These are phyloP conservation scores for Ashinkailepas kermadecensis DNA, from an alignment of 2,888 invertebrate species.

Conservation along the genomic window DNA sequence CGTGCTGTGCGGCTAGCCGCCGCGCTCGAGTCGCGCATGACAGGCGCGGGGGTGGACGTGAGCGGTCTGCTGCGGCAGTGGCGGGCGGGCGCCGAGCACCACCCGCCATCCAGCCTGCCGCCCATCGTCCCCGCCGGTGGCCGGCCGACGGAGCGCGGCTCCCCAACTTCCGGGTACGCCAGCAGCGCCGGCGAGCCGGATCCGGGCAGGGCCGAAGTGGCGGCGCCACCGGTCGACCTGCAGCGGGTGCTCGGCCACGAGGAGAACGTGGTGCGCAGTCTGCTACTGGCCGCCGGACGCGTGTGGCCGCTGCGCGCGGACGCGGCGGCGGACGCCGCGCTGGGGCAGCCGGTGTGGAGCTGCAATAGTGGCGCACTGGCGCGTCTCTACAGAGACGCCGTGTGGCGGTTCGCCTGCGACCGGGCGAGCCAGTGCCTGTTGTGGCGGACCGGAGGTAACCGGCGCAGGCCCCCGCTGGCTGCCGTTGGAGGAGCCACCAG, in stretches of 20 bases:
- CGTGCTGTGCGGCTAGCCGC: not conserved
- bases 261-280: not conserved
- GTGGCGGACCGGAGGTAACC: not conserved
- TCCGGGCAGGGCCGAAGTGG: not conserved
- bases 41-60: not conserved
- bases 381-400: conserved; percentile 6
- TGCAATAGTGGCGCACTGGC: not conserved
- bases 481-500: not conserved
- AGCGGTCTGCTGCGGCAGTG: not conserved
- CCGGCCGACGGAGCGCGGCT: not conserved
- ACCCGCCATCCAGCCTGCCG: no score
- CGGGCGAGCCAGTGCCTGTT: conserved; percentile 12
- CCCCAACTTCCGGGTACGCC: not conserved
- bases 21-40: not conserved
- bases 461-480: not conserved
- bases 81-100: no score
- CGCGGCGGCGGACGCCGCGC: not conserved
- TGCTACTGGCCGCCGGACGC: not conserved
- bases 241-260: not conserved
- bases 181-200: not conserved
- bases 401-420: conserved; percentile 8
- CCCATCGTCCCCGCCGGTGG: no score
- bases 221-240: not conserved
- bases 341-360: not conserved
- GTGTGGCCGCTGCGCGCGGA: not conserved